Evolutionary conservation across 2,888 invertebrate species (phyloP).

Genomic region (Oscheius onirici): DNA sequence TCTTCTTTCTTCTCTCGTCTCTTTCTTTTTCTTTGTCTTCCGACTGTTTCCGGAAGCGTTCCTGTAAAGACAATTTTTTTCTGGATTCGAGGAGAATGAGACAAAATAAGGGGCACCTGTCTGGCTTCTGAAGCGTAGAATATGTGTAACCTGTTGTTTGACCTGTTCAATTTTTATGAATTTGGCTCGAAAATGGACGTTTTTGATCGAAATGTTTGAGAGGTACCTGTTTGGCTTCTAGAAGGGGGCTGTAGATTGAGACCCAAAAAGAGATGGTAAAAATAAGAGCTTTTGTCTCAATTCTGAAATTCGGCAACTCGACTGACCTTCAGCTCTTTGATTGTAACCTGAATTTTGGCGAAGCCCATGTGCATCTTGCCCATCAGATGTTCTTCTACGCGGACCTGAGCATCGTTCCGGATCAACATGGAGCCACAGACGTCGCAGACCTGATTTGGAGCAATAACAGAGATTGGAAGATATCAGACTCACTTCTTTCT

Average conservation of each 20-base stretch:
- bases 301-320: neutral
- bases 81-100: neutral
- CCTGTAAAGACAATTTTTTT: conserved; percentile 11
- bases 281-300: neutral
- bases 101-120: conserved; percentile 18
- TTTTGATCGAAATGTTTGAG: neutral
- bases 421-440: conserved; percentile 99
- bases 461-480: too few species aligned
- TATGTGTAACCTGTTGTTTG: neutral
- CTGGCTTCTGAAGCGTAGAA: neutral
- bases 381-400: conserved; percentile 96
- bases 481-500: conserved; percentile 32
- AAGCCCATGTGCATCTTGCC: conserved; percentile 98
- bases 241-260: conserved; percentile 2
- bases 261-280: neutral
- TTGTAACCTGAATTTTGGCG: conserved; percentile 59
- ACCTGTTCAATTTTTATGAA: neutral
- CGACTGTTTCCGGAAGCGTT: conserved; percentile 2
- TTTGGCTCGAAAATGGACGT: neutral
- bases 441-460: conserved; percentile 88
- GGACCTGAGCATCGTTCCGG: conserved; percentile 95
- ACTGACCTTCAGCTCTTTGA: conserved; percentile 45
- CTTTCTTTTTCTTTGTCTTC: conserved; percentile 25
- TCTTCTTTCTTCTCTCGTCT: conserved; percentile 7
- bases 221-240: conserved; percentile 4